Conservation (phyloP, 2,113 vertebrate species). For the Etheostoma cragini region DNA sequence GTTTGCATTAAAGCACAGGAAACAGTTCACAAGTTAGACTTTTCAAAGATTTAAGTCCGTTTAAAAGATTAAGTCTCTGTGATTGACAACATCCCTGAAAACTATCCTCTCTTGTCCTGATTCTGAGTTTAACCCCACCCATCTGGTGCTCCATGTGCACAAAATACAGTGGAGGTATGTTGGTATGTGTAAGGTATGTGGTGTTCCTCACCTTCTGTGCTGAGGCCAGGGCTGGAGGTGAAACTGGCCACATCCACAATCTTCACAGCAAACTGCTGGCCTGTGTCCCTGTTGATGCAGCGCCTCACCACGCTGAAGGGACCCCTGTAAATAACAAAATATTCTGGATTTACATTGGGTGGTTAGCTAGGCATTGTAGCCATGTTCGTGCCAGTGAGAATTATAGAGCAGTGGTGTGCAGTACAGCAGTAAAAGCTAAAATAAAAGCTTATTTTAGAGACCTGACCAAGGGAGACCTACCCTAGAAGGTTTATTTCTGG, state of each 20-base stretch:
- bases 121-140: slow-evolving; percentile 24
- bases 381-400: slow-evolving; percentile 57
- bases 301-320: slow-evolving; percentile 98
- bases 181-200: no score
- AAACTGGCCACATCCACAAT: slow-evolving; percentile 99
- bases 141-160: slow-evolving; percentile 34
- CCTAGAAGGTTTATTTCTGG: slow-evolving; percentile 41
- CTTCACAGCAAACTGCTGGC: slow-evolving; percentile 98
- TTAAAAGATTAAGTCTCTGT: slow-evolving; percentile 7
- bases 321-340: slow-evolving; percentile 86
- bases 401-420: slow-evolving; percentile 68
- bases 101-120: slow-evolving; percentile 16
- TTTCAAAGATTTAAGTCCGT: neutral
- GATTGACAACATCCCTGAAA: neutral
- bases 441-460: slow-evolving; percentile 69
- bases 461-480: slow-evolving; percentile 46
- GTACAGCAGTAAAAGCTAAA: slow-evolving; percentile 72
- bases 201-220: slow-evolving; percentile 93
- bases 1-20: neutral
- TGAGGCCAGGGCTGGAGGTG: slow-evolving; percentile 99
- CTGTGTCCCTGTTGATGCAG: slow-evolving; percentile 99
- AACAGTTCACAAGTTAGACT: no score
- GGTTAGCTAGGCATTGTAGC: slow-evolving; percentile 41
- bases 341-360: slow-evolving; percentile 52
- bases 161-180: no score